A percentile compares a stretch with the other conserved stretches of the same genome.
These are phyloP conservation scores for Zhengitettix transpicula DNA, from an alignment of 2,888 invertebrate genomes.

Conservation along the genomic window DNA sequence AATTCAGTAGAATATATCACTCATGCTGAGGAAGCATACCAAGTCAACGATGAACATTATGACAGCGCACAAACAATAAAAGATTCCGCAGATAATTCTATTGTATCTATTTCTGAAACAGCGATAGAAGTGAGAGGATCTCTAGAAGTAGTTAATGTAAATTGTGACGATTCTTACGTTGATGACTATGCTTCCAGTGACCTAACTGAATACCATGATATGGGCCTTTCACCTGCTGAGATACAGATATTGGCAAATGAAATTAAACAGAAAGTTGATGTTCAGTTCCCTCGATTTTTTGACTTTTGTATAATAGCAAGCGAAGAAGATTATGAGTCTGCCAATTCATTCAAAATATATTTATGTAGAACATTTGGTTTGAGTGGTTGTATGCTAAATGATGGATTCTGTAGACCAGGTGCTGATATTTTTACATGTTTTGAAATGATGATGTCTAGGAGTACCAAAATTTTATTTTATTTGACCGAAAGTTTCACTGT, in stretches of 20 bases:
- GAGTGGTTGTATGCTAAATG: slow-evolving; percentile 6
- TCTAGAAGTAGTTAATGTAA: too few species aligned
- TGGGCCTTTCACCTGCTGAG: neutral
- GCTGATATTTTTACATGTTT: slow-evolving; percentile 6
- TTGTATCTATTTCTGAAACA: too few species aligned
- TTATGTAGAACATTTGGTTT: slow-evolving; percentile 1
- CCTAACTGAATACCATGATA: neutral
- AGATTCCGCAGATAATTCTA: too few species aligned
- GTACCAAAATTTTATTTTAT: slow-evolving; percentile 9
- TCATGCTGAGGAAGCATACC: too few species aligned
- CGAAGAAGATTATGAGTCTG: slow-evolving; percentile 4
- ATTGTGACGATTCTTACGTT: too few species aligned
- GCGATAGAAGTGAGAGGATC: too few species aligned
- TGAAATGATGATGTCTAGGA: slow-evolving; percentile 8
- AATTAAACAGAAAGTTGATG: neutral
- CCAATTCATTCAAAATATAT: slow-evolving; percentile 3
- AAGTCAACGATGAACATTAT: too few species aligned
- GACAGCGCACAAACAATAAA: too few species aligned
- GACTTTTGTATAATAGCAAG: slow-evolving; percentile 8
- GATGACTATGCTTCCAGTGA: neutral
- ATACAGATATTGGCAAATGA: neutral
- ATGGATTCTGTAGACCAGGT: slow-evolving; percentile 2
- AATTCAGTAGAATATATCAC: too few species aligned
- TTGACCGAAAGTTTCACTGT: slow-evolving; percentile 3
- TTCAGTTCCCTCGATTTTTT: slow-evolving; percentile 1